phyloP scores from a whole-genome alignment of 2,113 vertebrate species.

The Peucedramus taeniatus region DNA sequence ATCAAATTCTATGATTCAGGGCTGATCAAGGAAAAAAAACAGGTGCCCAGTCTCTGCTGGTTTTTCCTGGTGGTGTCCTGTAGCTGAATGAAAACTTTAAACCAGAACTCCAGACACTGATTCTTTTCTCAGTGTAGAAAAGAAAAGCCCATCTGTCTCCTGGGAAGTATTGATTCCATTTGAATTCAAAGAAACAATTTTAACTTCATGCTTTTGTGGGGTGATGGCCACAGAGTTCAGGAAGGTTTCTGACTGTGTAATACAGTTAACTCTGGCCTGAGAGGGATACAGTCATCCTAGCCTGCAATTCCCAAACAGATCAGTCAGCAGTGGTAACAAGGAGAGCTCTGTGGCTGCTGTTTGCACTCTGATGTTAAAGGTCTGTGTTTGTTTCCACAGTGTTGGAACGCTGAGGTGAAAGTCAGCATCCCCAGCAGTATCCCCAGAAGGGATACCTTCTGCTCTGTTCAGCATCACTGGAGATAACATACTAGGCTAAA shows the following conservation, averaged over 20 bases:
- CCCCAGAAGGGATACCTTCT: neutral
- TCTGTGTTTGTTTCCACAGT: neutral
- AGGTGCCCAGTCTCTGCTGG: neutral
- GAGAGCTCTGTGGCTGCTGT: constrained; percentile 8
- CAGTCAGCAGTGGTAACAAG: constrained; percentile 6
- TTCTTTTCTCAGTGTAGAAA: constrained; percentile 44
- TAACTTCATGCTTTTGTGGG: constrained; percentile 38
- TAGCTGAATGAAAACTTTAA: neutral
- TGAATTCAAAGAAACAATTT: constrained; percentile 50
- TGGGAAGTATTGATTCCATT: constrained; percentile 55
- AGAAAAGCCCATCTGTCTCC: constrained; percentile 45
- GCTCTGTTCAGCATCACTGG: neutral
- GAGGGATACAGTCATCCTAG: constrained; percentile 2
- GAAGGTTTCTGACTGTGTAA: constrained; percentile 2
- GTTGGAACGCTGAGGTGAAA: neutral
- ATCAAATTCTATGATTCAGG: neutral
- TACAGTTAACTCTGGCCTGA: neutral
- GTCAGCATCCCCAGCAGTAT: no score
- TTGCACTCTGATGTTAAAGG: neutral
- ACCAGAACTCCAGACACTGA: constrained; percentile 14
- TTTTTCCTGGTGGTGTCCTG: constrained; percentile 7
- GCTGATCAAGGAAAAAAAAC: constrained; percentile 5
- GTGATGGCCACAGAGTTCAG: neutral
- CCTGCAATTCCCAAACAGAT: constrained; percentile 3
- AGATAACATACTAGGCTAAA: neutral